Percentiles rank a stretch among this genome's conserved stretches.
Conservation (phyloP, 2,888 invertebrate species). For the Nymphalis urticae region DNA sequence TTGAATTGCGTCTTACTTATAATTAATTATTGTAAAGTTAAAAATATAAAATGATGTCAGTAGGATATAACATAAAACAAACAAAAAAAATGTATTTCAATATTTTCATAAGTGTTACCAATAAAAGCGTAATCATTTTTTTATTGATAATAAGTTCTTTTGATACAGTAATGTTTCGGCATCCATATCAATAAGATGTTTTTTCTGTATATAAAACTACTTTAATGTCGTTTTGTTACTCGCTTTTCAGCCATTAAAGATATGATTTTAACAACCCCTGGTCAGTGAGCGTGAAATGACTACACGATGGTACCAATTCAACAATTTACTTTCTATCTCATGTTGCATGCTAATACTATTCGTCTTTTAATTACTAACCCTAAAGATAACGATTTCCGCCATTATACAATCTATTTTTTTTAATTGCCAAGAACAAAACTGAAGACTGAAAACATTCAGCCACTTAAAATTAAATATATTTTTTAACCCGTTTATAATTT, state of each 20-base stretch:
- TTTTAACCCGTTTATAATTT: no score
- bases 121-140: no score
- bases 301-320: slow-evolving; percentile 42
- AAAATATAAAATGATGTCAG: no score
- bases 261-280: slow-evolving; percentile 20
- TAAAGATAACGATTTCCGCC: slow-evolving; percentile 9
- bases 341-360: slow-evolving; percentile 59
- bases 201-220: neutral
- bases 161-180: no score
- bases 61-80: no score
- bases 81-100: no score
- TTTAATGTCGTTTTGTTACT: neutral
- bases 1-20: no score
- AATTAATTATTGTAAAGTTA: no score
- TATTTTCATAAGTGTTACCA: no score
- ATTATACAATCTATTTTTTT: slow-evolving; percentile 13
- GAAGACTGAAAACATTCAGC: neutral
- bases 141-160: no score
- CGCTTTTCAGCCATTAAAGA: slow-evolving; percentile 7
- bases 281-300: slow-evolving; percentile 40
- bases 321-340: slow-evolving; percentile 56
- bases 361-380: slow-evolving; percentile 40
- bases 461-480: neutral
- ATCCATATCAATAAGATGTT: neutral
- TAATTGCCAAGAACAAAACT: neutral